phyloP scores from a whole-genome alignment of 2,888 invertebrate genomes.

The Ferdinandea cuprea region DNA sequence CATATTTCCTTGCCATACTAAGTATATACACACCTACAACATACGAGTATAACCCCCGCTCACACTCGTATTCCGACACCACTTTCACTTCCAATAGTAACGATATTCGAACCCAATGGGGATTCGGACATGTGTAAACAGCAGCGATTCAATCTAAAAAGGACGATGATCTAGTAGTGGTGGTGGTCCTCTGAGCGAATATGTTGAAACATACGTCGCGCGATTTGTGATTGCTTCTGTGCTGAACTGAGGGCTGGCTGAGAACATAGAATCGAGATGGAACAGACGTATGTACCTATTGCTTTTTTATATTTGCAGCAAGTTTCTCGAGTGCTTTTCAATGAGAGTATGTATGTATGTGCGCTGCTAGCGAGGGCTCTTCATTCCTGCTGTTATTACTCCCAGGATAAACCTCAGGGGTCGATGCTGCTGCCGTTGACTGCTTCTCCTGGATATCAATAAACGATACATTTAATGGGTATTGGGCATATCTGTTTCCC shows the following conservation, averaged over 20 bases:
- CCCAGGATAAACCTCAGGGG: conserved; percentile 75
- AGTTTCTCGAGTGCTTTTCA: conserved; percentile 59
- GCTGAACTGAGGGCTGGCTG: conserved; percentile 16
- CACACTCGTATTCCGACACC: conserved; percentile 49
- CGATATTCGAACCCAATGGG: conserved; percentile 75
- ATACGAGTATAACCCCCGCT: neutral
- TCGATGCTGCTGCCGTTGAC: conserved; percentile 33
- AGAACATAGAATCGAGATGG: conserved; percentile 44
- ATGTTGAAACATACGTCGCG: conserved; percentile 70
- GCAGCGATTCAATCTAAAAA: conserved; percentile 76
- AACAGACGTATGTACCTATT: conserved; percentile 22
- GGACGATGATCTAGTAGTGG: conserved; percentile 74
- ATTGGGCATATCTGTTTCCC: conserved; percentile 62
- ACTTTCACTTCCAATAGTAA: conserved; percentile 71
- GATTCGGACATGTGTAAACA: conserved; percentile 77
- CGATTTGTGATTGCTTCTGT: conserved; percentile 72
- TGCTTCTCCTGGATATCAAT: conserved; percentile 72
- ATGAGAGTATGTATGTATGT: conserved; percentile 22
- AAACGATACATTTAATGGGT: conserved; percentile 76
- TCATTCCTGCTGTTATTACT: conserved; percentile 75
- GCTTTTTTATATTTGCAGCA: conserved; percentile 44
- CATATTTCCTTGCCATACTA: conserved; percentile 24
- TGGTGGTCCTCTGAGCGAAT: conserved; percentile 66
- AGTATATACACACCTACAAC: conserved; percentile 9
- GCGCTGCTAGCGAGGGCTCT: conserved; percentile 36